Evolutionary conservation across 2,888 invertebrate species (phyloP).

Genomic region (Drosophila setosimentum): DNA sequence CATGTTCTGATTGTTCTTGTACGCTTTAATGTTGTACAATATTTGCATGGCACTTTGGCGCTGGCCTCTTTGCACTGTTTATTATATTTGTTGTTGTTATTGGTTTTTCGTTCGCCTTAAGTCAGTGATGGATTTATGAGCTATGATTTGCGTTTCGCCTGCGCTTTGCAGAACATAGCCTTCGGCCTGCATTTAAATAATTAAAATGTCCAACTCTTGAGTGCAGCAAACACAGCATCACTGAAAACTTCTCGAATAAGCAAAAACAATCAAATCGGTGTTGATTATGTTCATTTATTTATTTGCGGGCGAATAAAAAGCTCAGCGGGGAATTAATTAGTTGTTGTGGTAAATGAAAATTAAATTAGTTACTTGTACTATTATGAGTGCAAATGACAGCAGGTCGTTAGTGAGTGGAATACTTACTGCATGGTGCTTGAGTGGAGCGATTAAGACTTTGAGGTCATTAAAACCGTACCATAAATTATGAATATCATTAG

Average conservation of each 20-base stretch:
- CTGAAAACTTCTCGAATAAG: constrained; percentile 27
- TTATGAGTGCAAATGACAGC: constrained; percentile 54
- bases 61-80: constrained; percentile 50
- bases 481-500: constrained; percentile 31
- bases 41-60: constrained; percentile 77
- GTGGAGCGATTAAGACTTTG: constrained; percentile 14
- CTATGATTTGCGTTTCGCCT: constrained; percentile 70
- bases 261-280: constrained; percentile 50
- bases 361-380: constrained; percentile 75
- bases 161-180: constrained; percentile 59
- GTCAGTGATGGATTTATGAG: constrained; percentile 81
- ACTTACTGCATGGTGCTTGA: background rate
- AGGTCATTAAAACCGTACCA: constrained; percentile 36
- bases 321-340: constrained; percentile 78
- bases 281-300: constrained; percentile 58
- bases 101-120: constrained; percentile 17
- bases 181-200: constrained; percentile 80
- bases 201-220: constrained; percentile 72
- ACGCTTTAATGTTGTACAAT: constrained; percentile 77
- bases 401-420: constrained; percentile 3
- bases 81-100: constrained; percentile 28
- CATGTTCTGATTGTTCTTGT: constrained; percentile 76
- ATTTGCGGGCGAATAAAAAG: constrained; percentile 40
- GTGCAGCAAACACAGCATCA: constrained; percentile 24
- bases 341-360: constrained; percentile 78